Percentiles rank a stretch among this genome's conserved stretches.
phyloP scores from a whole-genome alignment of 2,888 invertebrate genomes.

The Plemyria rubiginata region DNA sequence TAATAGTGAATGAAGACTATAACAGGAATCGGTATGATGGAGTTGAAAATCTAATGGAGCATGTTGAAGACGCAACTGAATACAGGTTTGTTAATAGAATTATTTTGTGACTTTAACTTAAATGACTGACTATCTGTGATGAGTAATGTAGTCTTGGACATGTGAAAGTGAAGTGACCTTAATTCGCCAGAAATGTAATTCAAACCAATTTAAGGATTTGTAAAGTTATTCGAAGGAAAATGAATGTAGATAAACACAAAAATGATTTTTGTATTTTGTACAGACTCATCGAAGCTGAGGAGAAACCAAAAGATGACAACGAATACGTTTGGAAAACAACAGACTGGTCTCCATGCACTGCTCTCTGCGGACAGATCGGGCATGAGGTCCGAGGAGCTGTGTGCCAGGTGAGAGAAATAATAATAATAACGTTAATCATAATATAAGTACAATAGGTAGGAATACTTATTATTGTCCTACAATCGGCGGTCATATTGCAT shows the following conservation, averaged over 20 bases:
- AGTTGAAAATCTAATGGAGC: conserved; percentile 54
- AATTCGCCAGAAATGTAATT: too few relatives aligned
- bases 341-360: conserved; percentile 94
- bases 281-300: conserved; percentile 60
- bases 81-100: conserved; percentile 50
- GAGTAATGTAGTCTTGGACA: too few relatives aligned
- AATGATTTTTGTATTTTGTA: background rate
- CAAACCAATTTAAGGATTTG: too few relatives aligned
- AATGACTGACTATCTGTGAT: too few relatives aligned
- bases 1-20: conserved; percentile 77
- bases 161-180: too few relatives aligned
- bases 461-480: too few relatives aligned
- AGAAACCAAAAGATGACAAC: conserved; percentile 47
- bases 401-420: conserved; percentile 84
- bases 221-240: background rate
- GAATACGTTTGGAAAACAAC: conserved; percentile 92
- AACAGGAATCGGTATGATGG: conserved; percentile 64
- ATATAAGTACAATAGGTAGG: too few relatives aligned
- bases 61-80: conserved; percentile 55
- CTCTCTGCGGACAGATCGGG: conserved; percentile 92
- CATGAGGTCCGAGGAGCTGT: conserved; percentile 88
- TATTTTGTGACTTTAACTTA: too few relatives aligned
- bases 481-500: too few relatives aligned
- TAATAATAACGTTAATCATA: too few relatives aligned
- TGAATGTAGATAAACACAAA: background rate